phyloP scores from a whole-genome alignment of 2,113 vertebrate genomes.

The Rhabdornis inornatus region DNA sequence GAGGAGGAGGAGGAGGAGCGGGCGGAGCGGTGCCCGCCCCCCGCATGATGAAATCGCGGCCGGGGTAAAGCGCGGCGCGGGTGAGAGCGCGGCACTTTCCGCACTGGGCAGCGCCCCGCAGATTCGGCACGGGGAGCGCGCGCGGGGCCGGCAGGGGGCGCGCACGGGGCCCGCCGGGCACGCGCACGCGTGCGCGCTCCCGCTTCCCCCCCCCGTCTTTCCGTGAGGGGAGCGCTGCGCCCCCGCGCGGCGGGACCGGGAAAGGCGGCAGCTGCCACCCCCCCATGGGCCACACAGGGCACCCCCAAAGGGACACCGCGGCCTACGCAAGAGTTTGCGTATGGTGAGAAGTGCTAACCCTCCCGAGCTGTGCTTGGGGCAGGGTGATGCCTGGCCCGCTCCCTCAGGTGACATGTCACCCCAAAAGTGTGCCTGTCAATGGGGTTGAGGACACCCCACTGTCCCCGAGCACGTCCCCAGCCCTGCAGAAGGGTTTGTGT shows the following conservation, averaged over 20 bases:
- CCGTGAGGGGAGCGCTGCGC: background rate
- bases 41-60: background rate
- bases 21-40: background rate
- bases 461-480: background rate
- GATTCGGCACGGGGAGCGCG: background rate
- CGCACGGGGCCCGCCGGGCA: background rate
- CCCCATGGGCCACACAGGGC: background rate
- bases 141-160: background rate
- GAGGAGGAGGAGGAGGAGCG: background rate
- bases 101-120: background rate
- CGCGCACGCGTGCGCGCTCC: background rate
- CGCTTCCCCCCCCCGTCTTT: too few relatives aligned
- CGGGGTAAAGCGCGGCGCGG: background rate
- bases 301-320: too few relatives aligned
- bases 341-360: background rate
- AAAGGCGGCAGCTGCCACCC: background rate
- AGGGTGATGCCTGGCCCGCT: background rate
- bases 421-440: background rate
- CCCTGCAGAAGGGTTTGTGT: background rate
- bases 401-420: too few relatives aligned
- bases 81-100: background rate
- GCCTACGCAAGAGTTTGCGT: too few relatives aligned
- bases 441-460: too few relatives aligned
- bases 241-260: background rate
- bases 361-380: too few relatives aligned